Conservation (phyloP, 2,888 invertebrate species). For the Nipponacmea schrenckii region DNA sequence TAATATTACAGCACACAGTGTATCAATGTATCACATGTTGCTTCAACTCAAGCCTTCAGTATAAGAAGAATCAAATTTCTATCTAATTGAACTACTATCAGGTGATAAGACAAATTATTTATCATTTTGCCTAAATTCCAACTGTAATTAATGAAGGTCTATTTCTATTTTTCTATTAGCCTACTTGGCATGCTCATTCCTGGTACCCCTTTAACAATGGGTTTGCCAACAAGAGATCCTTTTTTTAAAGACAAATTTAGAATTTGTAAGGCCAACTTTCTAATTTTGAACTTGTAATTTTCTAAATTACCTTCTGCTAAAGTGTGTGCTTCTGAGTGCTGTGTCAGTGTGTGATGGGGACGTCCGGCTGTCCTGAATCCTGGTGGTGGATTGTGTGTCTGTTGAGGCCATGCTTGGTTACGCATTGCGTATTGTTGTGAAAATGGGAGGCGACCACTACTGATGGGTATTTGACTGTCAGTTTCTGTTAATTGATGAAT, state of each 20-base stretch:
- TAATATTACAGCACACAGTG: no score
- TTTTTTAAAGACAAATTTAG: not conserved
- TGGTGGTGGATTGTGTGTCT: slow-evolving; percentile 63
- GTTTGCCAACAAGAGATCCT: no score
- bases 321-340: slow-evolving; percentile 57
- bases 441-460: slow-evolving; percentile 55
- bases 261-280: not conserved
- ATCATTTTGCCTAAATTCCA: no score
- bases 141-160: no score
- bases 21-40: no score
- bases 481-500: slow-evolving; percentile 68
- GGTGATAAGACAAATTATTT: no score
- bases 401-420: slow-evolving; percentile 54
- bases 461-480: slow-evolving; percentile 45
- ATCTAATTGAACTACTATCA: no score
- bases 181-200: no score
- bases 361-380: slow-evolving; percentile 60
- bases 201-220: no score
- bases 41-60: no score
- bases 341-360: slow-evolving; percentile 43
- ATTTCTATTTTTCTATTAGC: no score
- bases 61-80: no score
- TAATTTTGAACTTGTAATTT: not conserved
- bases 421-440: slow-evolving; percentile 59
- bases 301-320: slow-evolving; percentile 51